phyloP scores from a whole-genome alignment of 2,888 invertebrate genomes.

The Eupithecia subfuscata region DNA sequence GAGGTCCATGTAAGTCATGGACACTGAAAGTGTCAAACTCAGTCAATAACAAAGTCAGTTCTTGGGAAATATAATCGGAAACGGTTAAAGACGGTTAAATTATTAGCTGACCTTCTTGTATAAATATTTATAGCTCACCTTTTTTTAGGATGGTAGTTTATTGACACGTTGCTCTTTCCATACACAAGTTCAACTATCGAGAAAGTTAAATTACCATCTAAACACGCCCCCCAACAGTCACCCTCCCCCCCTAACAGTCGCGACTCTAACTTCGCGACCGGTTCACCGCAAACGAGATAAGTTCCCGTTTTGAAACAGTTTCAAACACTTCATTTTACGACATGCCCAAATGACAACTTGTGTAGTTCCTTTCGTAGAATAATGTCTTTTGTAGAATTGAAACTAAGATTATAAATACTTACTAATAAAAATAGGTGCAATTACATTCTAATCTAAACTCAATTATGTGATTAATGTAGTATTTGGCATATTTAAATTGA shows the following conservation, averaged over 20 bases:
- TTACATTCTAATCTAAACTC: no score
- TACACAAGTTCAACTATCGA: constrained; percentile 20
- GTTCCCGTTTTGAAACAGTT: constrained; percentile 52
- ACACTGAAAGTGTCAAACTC: background rate
- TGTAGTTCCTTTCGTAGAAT: constrained; percentile 41
- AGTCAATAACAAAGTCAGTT: no score
- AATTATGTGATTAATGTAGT: no score
- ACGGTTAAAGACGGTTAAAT: no score
- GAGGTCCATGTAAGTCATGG: background rate
- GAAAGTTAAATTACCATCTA: constrained; percentile 35
- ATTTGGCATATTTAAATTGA: no score
- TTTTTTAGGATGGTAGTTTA: background rate
- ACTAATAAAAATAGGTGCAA: no score
- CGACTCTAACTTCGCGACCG: constrained; percentile 52
- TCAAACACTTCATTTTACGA: constrained; percentile 55
- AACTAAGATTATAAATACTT: background rate
- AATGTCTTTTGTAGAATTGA: background rate
- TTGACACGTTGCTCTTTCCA: background rate
- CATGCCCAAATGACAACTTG: constrained; percentile 49
- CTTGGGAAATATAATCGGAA: background rate
- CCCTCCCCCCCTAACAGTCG: background rate
- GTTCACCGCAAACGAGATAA: constrained; percentile 59
- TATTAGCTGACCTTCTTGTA: background rate
- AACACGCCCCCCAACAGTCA: constrained; percentile 11
- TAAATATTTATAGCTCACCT: background rate